Percentiles rank a stretch among this genome's conserved stretches.
Conservation (phyloP, 2,797 vertebrate species). For the Muraenolepis orangiensis region DNA sequence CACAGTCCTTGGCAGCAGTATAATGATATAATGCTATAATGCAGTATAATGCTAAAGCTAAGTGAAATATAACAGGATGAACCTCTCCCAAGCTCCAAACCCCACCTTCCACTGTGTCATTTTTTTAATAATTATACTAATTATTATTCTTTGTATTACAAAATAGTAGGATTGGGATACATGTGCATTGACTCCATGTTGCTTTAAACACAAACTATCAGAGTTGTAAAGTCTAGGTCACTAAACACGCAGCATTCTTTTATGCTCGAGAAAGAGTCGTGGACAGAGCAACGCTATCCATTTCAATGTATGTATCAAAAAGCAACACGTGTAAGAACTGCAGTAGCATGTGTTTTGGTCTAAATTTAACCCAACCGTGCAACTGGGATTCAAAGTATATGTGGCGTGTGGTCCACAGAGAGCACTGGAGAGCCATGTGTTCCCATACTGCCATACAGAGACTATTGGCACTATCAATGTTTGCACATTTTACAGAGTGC, state of each 20-base stretch:
- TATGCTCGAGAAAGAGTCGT: constrained; percentile 4
- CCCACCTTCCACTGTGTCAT: no score
- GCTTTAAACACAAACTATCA: no score
- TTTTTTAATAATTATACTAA: no score
- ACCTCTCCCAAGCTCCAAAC: no score
- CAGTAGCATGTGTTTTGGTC: constrained; percentile 34
- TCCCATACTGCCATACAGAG: background rate
- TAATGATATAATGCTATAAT: no score
- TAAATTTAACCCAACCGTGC: constrained; percentile 21
- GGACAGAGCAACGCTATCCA: constrained; percentile 34
- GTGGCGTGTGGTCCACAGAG: background rate
- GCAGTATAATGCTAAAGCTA: no score
- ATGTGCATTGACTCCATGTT: no score
- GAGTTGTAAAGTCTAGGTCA: background rate
- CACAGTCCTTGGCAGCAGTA: no score
- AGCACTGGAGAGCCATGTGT: background rate
- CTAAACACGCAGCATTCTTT: background rate
- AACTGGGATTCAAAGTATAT: constrained; percentile 28
- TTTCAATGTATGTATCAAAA: constrained; percentile 12
- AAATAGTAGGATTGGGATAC: no score
- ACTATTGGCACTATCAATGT: background rate
- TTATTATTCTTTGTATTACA: no score
- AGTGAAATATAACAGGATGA: no score
- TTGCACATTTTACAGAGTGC: background rate
- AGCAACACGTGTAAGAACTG: constrained; percentile 5